Conservation (phyloP, 2,113 vertebrate genomes). For the Syngnathus typhle region DNA sequence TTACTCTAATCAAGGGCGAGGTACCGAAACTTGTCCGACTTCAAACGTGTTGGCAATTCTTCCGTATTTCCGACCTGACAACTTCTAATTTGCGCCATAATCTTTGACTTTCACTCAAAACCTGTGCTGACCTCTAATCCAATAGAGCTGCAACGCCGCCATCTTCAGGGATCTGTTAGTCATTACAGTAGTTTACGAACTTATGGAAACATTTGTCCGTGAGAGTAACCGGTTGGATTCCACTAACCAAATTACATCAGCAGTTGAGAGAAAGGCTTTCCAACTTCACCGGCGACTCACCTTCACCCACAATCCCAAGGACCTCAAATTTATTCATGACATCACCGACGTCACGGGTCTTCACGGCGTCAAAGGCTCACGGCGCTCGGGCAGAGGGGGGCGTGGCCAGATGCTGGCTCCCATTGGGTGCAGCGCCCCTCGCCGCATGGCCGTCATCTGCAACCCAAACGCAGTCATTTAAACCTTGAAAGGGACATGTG, state of each 20-base stretch:
- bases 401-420: constrained; percentile 43
- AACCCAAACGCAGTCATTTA: constrained; percentile 12
- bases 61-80: background rate
- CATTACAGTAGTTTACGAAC: too few relatives aligned
- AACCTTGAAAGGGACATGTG: background rate
- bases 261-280: background rate
- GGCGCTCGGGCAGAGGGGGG: constrained; percentile 35
- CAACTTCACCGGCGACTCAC: constrained; percentile 68
- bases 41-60: background rate
- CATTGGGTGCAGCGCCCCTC: constrained; percentile 36
- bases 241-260: too few relatives aligned
- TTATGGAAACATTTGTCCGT: background rate
- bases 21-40: background rate
- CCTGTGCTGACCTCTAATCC: background rate
- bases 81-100: background rate
- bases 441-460: constrained; percentile 37
- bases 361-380: constrained; percentile 91
- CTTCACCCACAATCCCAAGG: constrained; percentile 99
- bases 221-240: background rate
- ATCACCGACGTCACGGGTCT: constrained; percentile 97
- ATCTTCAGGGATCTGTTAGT: background rate
- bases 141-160: background rate
- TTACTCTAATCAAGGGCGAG: background rate
- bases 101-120: constrained; percentile 11
- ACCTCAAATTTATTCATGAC: constrained; percentile 99